phyloP scores from a whole-genome alignment of 2,888 invertebrate genomes.

The Dorcus hopei region DNA sequence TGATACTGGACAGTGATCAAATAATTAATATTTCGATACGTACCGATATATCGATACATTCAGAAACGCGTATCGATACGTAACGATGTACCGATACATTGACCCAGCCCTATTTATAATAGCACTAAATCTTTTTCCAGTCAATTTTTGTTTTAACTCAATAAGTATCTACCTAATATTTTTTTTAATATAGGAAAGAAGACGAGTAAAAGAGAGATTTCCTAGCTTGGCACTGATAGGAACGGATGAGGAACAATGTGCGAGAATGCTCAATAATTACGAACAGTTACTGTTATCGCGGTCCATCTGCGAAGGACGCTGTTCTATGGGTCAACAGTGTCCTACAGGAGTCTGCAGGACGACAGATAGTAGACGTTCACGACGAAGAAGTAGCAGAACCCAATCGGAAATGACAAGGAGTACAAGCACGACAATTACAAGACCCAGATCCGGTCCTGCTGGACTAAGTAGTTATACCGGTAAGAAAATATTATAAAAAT shows the following conservation, averaged over 20 bases:
- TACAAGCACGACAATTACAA: conserved; percentile 49
- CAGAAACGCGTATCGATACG: no score
- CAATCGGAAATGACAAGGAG: conserved; percentile 43
- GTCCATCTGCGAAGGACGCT: conserved; percentile 84
- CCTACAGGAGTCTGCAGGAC: conserved; percentile 64
- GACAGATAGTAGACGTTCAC: conserved; percentile 28
- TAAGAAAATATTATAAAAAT: conserved; percentile 4
- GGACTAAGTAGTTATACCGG: conserved; percentile 76
- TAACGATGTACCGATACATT: no score
- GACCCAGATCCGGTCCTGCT: conserved; percentile 75
- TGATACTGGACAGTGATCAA: no score
- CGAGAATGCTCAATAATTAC: conserved; percentile 76
- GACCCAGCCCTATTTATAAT: no score
- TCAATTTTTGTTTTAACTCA: no score
- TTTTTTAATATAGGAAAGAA: conserved; percentile 63
- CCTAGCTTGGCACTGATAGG: conserved; percentile 73
- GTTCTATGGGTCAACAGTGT: conserved; percentile 78
- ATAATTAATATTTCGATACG: no score
- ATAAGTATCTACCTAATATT: no score
- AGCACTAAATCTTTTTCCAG: no score
- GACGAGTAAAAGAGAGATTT: conserved; percentile 78
- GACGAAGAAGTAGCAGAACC: conserved; percentile 34
- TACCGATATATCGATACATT: no score
- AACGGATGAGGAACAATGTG: conserved; percentile 73
- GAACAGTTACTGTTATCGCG: conserved; percentile 74